Evolutionary conservation across 2,888 invertebrate species (phyloP), one percentile per base, ranked within the genome.

Genomic region (Pammene fasciana): DNA sequence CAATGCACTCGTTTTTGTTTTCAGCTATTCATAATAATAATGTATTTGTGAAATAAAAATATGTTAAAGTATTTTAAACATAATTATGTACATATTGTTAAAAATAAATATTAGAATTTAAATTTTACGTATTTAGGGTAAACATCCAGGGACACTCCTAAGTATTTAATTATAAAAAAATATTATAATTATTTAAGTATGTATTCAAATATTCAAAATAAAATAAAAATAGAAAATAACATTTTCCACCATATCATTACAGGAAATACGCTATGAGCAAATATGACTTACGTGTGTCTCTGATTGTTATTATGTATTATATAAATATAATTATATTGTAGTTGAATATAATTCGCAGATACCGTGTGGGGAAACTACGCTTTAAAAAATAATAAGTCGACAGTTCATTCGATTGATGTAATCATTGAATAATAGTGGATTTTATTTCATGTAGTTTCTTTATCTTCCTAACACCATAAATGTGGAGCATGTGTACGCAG

Each of bases 311-410:
- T 64, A 34, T 57, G 41, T 43, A n/a, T n/a, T n/a, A n/a, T n/a
- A 67, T 52, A 67, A 59, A 52, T 64, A 66, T 62, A 67, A 70
- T 46, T 54, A 65, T 60, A 65, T 70, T 41, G 65, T 81, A 82
- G 76, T 78, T 80, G 73, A 80, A 78, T 77, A 79, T 81, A 85
- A 70, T 70, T 83, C 76, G 84, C 88, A 86, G 84, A 84, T 82
- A 90, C 86, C 86, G 90, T 90, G 89, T 91, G 92, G 92, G 92
- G 92, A 92, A 92, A 92, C 92, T 92, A 92, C 92, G 92, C 92
- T 92, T 92, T 26, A 87, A 87, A 88, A 85, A 84, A 85, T 82
- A 85, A 86, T 87, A 84, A 86, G 86, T 90, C 88, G 87, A 87
- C 86, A 85, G 78, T 84, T 85, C 48, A 65, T 65, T 68, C 81